Evolutionary conservation across 2,888 invertebrate genomes (phyloP).

Genomic region (Eubasilissa splendida): DNA sequence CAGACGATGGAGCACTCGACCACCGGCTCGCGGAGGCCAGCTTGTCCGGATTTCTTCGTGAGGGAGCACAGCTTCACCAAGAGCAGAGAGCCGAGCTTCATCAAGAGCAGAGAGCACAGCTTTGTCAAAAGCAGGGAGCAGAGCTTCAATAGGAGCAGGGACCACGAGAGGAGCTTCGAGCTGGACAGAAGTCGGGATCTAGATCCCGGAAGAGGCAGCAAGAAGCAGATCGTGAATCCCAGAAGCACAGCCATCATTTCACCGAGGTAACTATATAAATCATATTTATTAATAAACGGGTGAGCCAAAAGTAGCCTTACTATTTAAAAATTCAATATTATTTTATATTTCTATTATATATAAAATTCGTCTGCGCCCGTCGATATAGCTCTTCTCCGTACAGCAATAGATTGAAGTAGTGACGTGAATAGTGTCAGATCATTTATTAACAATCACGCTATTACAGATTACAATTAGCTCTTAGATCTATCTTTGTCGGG

Average conservation of each 20-base stretch:
- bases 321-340: too few species aligned
- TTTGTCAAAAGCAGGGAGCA: constrained; percentile 62
- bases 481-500: too few species aligned
- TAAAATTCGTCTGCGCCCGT: too few species aligned
- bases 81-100: constrained; percentile 51
- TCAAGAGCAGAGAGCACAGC: constrained; percentile 62
- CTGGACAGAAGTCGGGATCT: constrained; percentile 48
- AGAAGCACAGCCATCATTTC: constrained; percentile 71
- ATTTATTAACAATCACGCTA: too few species aligned
- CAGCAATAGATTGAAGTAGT: too few species aligned
- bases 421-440: too few species aligned
- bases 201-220: constrained; percentile 56
- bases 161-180: constrained; percentile 62
- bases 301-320: too few species aligned
- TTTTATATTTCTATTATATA: too few species aligned
- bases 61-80: constrained; percentile 62
- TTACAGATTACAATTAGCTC: too few species aligned
- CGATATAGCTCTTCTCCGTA: too few species aligned
- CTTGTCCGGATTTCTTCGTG: constrained; percentile 66
- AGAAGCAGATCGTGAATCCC: constrained; percentile 62
- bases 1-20: constrained; percentile 13
- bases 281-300: too few species aligned
- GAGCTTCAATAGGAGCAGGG: constrained; percentile 60
- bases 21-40: constrained; percentile 59
- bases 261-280: constrained; percentile 64